These are phyloP conservation scores for Dryoscopus gambensis DNA, from an alignment of 2,113 vertebrate genomes.

Conservation along the genomic window DNA sequence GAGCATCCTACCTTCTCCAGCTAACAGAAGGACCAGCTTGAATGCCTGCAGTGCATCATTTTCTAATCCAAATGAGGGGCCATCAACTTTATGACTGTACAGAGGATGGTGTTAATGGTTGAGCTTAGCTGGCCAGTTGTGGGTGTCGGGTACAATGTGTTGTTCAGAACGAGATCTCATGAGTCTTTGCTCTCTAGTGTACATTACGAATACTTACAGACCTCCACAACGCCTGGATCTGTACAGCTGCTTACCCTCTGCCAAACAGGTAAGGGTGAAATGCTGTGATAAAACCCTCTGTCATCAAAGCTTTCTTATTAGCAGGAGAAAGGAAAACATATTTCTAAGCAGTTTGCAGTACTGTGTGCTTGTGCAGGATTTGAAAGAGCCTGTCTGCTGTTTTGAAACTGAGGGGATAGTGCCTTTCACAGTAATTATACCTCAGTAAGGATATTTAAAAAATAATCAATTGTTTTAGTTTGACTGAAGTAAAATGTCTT, in stretches of 20 bases:
- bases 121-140: background rate
- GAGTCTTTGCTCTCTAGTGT: background rate
- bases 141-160: background rate
- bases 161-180: background rate
- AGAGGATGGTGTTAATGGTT: background rate
- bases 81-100: rapidly evolving
- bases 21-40: background rate
- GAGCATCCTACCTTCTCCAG: background rate
- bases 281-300: background rate
- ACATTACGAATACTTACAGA: background rate
- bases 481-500: slow-evolving; percentile 15
- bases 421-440: background rate
- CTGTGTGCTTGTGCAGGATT: background rate
- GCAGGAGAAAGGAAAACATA: background rate
- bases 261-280: background rate
- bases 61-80: background rate
- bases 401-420: background rate
- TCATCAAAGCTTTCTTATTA: background rate
- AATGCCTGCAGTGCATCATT: background rate
- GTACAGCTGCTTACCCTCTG: background rate
- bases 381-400: background rate
- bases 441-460: slow-evolving; percentile 42
- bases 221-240: background rate
- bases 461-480: slow-evolving; percentile 65
- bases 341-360: background rate